These are phyloP conservation scores for Leptonema lineaticorne DNA, from an alignment of 1,140 invertebrate genomes.

Conservation along the genomic window DNA sequence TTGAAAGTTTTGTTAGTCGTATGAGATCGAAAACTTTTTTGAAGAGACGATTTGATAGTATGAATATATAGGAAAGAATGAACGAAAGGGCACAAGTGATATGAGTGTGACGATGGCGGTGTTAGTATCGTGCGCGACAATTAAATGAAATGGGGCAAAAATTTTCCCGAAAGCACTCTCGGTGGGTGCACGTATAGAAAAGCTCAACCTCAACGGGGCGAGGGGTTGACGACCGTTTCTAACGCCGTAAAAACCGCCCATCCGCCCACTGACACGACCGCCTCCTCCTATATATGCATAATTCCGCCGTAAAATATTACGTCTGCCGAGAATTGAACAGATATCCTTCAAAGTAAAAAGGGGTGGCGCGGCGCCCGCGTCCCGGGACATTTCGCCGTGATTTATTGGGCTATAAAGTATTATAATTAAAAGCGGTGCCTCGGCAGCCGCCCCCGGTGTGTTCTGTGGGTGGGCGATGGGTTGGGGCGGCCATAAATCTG, in stretches of 20 bases:
- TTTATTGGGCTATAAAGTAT: slow-evolving; percentile 60
- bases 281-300: slow-evolving; percentile 41
- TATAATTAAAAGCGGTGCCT: slow-evolving; percentile 57
- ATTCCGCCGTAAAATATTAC: slow-evolving; percentile 43
- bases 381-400: slow-evolving; percentile 47
- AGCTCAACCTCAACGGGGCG: slow-evolving; percentile 15
- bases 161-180: slow-evolving; percentile 38
- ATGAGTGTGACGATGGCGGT: slow-evolving; percentile 36
- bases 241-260: not conserved
- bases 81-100: no score
- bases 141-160: slow-evolving; percentile 42
- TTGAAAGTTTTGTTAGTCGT: no score
- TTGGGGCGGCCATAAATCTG: no score
- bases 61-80: no score
- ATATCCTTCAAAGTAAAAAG: slow-evolving; percentile 43
- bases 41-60: no score
- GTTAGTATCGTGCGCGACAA: no score
- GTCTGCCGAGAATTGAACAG: slow-evolving; percentile 43
- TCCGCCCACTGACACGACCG: not conserved
- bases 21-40: no score
- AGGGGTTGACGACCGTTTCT: not conserved
- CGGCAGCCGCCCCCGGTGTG: slow-evolving; percentile 43
- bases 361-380: slow-evolving; percentile 40
- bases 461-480: slow-evolving; percentile 40
- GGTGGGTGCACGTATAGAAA: slow-evolving; percentile 28